Conservation (phyloP, 2,888 invertebrate genomes). For the Halictus ligatus region DNA sequence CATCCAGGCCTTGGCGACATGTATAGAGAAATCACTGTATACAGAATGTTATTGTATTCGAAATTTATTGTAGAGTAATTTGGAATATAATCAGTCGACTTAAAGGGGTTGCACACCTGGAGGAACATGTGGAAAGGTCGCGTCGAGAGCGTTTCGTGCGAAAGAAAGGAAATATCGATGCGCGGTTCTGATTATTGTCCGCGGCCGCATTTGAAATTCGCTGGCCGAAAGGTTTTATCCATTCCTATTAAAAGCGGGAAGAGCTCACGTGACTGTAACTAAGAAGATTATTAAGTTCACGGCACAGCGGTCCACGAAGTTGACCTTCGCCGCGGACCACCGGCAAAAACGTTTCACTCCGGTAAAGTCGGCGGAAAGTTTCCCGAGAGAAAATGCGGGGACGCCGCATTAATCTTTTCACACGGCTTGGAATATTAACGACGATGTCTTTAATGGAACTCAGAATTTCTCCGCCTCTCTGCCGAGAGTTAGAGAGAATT, state of each 20-base stretch:
- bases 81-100: not conserved
- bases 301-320: conserved; percentile 34
- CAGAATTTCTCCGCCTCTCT: conserved; percentile 17
- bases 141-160: not conserved
- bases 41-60: not conserved
- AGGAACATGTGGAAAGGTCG: not conserved
- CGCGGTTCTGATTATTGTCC: conserved; percentile 12
- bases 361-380: conserved; percentile 43
- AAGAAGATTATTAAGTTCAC: conserved; percentile 52
- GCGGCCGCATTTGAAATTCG: conserved; percentile 4
- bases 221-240: conserved; percentile 5
- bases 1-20: too few relatives aligned
- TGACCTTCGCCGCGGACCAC: conserved; percentile 41
- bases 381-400: conserved; percentile 21
- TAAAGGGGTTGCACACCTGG: not conserved
- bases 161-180: not conserved
- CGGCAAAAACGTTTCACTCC: conserved; percentile 20
- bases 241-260: not conserved
- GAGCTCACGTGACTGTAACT: conserved; percentile 13
- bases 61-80: not conserved
- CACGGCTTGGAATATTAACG: conserved; percentile 53
- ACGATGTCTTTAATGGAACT: conserved; percentile 54
- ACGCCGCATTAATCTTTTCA: conserved; percentile 55
- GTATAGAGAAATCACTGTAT: not conserved
- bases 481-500: conserved; percentile 29